Conservation (phyloP, 92 coral and sea anemone genomes). For the Porites divaricata region DNA sequence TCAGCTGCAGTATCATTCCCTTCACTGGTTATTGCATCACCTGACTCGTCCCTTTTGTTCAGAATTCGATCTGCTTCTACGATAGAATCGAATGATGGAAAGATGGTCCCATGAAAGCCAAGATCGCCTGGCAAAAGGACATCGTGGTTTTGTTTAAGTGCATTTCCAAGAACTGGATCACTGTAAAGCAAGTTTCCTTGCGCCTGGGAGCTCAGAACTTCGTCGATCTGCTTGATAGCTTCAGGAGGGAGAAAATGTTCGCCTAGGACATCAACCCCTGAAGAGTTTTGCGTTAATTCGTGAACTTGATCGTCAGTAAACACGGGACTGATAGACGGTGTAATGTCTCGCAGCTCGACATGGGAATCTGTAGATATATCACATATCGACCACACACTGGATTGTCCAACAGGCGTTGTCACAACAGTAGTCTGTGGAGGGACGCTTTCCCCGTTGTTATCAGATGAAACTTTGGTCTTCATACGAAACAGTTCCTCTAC, state of each 20-base stretch:
- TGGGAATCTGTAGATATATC: conserved; percentile 64
- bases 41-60: conserved; percentile 32
- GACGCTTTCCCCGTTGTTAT: conserved; percentile 29
- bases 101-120: conserved; percentile 42
- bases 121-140: conserved; percentile 38
- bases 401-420: conserved; percentile 37
- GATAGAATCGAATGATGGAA: conserved; percentile 41
- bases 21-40: not conserved
- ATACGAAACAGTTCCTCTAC: conserved; percentile 29
- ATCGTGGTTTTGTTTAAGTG: conserved; percentile 32
- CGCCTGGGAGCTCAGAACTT: conserved; percentile 53
- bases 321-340: conserved; percentile 94
- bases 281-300: conserved; percentile 77
- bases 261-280: conserved; percentile 77
- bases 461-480: conserved; percentile 47
- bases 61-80: conserved; percentile 41
- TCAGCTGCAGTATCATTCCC: not conserved
- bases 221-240: conserved; percentile 82
- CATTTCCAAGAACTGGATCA: conserved; percentile 56
- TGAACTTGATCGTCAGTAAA: conserved; percentile 98
- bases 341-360: conserved; percentile 91
- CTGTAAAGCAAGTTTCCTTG: conserved; percentile 42
- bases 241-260: conserved; percentile 72
- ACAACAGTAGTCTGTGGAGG: conserved; percentile 42
- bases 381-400: conserved; percentile 77